Evolutionary conservation across 2,113 vertebrate genomes (phyloP).

Genomic region (Tachycineta bicolor): DNA sequence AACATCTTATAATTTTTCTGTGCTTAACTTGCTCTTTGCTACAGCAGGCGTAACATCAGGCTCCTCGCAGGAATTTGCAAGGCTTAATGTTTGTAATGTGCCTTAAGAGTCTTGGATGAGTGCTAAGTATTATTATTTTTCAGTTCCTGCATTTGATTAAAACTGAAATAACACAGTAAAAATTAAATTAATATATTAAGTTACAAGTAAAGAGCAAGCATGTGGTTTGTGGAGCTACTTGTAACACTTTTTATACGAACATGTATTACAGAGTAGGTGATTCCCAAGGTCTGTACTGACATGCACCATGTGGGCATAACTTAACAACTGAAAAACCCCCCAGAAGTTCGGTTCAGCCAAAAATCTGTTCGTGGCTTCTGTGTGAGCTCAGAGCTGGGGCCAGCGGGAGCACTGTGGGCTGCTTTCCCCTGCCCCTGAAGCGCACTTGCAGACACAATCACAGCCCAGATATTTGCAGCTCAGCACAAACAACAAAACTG

Average conservation of each 20-base stretch:
- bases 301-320: background rate
- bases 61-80: constrained; percentile 21
- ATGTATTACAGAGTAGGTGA: constrained; percentile 16
- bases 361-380: background rate
- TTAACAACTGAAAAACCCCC: background rate
- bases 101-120: constrained; percentile 37
- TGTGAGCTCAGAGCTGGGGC: background rate
- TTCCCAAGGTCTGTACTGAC: constrained; percentile 16
- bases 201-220: constrained; percentile 42
- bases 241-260: background rate
- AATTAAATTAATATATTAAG: constrained; percentile 55
- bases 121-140: constrained; percentile 63
- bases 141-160: constrained; percentile 56
- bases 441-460: background rate
- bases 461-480: constrained; percentile 13
- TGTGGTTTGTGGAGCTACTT: constrained; percentile 40
- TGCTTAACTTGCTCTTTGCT: background rate
- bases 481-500: background rate
- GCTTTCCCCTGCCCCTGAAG: background rate
- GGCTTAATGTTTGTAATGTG: constrained; percentile 22
- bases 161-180: constrained; percentile 49
- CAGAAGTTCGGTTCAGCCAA: background rate
- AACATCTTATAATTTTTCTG: background rate
- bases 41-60: background rate
- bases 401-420: background rate